Conservation (phyloP, 1,140 invertebrate species). For the Sycophaga agraensis region DNA sequence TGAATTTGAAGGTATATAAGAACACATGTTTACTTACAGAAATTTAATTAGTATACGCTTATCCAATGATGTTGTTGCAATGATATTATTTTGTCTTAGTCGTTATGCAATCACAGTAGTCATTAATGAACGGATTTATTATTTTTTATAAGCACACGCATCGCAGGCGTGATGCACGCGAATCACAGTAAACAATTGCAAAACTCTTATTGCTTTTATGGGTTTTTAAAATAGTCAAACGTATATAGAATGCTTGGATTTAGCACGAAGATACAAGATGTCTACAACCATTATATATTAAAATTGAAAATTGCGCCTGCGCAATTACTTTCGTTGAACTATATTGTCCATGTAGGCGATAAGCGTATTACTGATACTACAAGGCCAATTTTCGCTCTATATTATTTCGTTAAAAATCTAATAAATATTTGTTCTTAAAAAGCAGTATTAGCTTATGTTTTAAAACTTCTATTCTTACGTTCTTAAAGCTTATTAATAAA, state of each 20-base stretch:
- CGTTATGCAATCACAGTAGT: constrained; percentile 31
- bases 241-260: constrained; percentile 7
- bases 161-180: constrained; percentile 30
- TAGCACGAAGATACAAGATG: background rate
- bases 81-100: no score
- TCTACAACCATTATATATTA: background rate
- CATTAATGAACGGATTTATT: constrained; percentile 17
- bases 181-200: constrained; percentile 34
- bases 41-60: no score
- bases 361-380: constrained; percentile 47
- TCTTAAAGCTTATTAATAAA: no score
- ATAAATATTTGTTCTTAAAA: background rate
- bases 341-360: constrained; percentile 46
- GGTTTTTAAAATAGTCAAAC: background rate
- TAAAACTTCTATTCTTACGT: background rate
- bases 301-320: constrained; percentile 42
- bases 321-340: constrained; percentile 36
- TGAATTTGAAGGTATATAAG: no score
- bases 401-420: constrained; percentile 26
- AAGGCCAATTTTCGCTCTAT: constrained; percentile 39
- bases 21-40: no score
- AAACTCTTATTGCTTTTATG: background rate
- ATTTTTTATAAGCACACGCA: background rate
- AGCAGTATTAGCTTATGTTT: background rate
- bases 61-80: no score